Evolutionary conservation across 2,888 invertebrate species (phyloP).

Genomic region (Drosophila pseudotakahashii): DNA sequence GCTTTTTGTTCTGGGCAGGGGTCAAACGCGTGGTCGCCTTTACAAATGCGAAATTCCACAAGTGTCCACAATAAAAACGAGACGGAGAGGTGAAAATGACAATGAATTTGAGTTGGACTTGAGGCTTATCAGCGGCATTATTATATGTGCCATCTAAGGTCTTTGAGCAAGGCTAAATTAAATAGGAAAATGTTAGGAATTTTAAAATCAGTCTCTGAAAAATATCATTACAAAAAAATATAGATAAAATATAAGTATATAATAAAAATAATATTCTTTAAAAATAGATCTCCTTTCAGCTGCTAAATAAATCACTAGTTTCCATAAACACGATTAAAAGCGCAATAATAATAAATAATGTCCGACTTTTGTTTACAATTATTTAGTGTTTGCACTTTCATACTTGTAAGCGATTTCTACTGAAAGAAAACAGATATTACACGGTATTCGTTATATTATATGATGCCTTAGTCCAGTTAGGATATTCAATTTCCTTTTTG

Average conservation of each 20-base stretch:
- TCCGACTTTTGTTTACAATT: not conserved
- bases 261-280: too few relatives aligned
- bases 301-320: not conserved
- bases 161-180: conserved; percentile 22
- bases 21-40: conserved; percentile 72
- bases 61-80: conserved; percentile 55
- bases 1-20: conserved; percentile 33
- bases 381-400: not conserved
- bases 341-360: not conserved
- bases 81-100: conserved; percentile 43
- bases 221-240: not conserved
- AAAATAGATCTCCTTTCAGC: not conserved
- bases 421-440: not conserved
- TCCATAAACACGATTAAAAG: not conserved
- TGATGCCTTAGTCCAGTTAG: too few relatives aligned
- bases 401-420: not conserved
- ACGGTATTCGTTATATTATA: too few relatives aligned
- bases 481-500: too few relatives aligned
- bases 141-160: conserved; percentile 23
- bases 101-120: conserved; percentile 47
- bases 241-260: too few relatives aligned
- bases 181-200: not conserved
- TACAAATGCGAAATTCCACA: conserved; percentile 72
- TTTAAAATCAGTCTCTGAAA: not conserved
- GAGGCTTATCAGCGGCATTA: conserved; percentile 26